Percentiles rank a stretch among this genome's conserved stretches.
phyloP scores from a whole-genome alignment of 30 jellyfish, hydroid and myxozoan genomes.

The Aurelia aurita region DNA sequence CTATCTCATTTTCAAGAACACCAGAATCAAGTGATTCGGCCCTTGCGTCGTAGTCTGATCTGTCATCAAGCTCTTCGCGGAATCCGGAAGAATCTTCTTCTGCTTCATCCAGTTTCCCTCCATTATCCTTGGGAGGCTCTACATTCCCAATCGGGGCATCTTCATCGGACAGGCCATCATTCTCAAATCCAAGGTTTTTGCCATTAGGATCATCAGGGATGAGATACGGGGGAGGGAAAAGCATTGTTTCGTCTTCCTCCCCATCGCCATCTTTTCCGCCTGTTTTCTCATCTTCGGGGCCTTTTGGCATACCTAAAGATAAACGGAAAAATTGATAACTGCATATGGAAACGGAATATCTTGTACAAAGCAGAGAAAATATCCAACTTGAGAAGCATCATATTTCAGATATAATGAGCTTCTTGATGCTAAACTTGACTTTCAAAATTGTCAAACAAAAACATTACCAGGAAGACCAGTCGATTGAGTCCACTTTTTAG shows the following conservation, averaged over 20 bases:
- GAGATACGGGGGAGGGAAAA: slow-evolving; percentile 63
- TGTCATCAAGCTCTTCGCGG: slow-evolving; percentile 49
- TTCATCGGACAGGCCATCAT: slow-evolving; percentile 54
- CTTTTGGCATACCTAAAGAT: slow-evolving; percentile 18
- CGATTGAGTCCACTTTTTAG: too few species aligned
- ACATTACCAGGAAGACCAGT: too few species aligned
- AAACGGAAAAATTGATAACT: too few species aligned
- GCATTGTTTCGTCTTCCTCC: slow-evolving; percentile 67
- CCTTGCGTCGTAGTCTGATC: slow-evolving; percentile 51
- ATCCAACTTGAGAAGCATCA: too few species aligned
- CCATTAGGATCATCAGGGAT: slow-evolving; percentile 62
- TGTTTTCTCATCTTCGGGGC: slow-evolving; percentile 27
- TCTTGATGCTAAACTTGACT: too few species aligned
- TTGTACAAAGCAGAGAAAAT: too few species aligned
- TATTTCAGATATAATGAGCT: too few species aligned
- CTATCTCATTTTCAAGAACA: slow-evolving; percentile 56
- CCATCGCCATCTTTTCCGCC: slow-evolving; percentile 16
- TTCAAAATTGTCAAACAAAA: too few species aligned
- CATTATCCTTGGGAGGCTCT: background rate
- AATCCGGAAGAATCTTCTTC: slow-evolving; percentile 63
- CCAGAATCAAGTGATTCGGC: slow-evolving; percentile 69
- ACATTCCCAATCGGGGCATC: slow-evolving; percentile 22
- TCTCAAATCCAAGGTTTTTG: slow-evolving; percentile 56
- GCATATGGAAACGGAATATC: too few species aligned
- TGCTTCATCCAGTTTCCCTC: slow-evolving; percentile 3